These are phyloP conservation scores for Pachyrhynchus sulphureomaculatus DNA, from an alignment of 1,140 invertebrate species.

Conservation along the genomic window DNA sequence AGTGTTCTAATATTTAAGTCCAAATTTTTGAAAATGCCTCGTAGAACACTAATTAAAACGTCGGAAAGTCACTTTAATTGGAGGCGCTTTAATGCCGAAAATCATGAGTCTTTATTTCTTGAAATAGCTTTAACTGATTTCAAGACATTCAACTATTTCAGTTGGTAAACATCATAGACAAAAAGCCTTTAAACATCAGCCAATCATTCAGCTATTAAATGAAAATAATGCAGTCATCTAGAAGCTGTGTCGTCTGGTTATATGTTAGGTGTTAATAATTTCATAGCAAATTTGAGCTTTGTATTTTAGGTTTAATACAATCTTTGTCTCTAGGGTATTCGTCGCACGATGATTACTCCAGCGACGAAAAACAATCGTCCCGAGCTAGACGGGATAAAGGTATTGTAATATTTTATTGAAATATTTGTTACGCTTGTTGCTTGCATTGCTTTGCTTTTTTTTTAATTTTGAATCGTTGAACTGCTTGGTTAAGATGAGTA, in stretches of 20 bases:
- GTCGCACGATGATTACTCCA: conserved; percentile 50
- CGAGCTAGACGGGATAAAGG: conserved; percentile 46
- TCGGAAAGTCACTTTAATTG: too few relatives aligned
- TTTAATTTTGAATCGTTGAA: background rate
- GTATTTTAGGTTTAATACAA: conserved; percentile 30
- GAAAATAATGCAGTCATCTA: too few relatives aligned
- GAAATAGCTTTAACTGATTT: too few relatives aligned
- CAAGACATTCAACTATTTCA: too few relatives aligned
- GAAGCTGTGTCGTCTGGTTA: background rate
- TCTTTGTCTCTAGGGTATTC: conserved; percentile 46
- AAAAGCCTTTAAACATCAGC: too few relatives aligned
- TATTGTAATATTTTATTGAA: conserved; percentile 16
- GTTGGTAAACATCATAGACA: too few relatives aligned
- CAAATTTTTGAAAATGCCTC: too few relatives aligned
- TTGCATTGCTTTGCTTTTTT: background rate
- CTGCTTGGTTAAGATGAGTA: background rate
- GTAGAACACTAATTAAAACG: too few relatives aligned
- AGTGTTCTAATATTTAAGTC: too few relatives aligned
- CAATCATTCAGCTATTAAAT: too few relatives aligned
- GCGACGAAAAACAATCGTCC: conserved; percentile 42
- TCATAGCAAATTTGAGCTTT: conserved; percentile 21
- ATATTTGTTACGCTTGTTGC: background rate
- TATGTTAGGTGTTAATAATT: background rate
- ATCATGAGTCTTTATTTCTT: too few relatives aligned
- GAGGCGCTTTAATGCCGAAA: too few relatives aligned